Conservation (phyloP, 2,888 invertebrate species). For the Mellilla xanthometata region DNA sequence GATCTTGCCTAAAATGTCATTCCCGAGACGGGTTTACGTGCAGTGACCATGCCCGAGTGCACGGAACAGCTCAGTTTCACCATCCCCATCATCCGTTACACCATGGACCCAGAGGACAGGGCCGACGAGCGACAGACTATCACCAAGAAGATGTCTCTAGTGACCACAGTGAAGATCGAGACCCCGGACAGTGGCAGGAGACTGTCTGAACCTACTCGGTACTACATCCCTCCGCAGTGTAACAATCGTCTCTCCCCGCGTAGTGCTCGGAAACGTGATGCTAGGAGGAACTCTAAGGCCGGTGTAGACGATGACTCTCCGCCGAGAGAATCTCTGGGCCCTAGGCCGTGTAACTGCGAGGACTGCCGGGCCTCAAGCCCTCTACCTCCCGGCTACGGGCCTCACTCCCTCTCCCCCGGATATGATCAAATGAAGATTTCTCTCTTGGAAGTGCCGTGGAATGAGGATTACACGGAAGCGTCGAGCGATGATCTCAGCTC, state of each 20-base stretch:
- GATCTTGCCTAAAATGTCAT: conserved; percentile 29
- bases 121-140: conserved; percentile 59
- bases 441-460: conserved; percentile 88
- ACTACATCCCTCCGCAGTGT: conserved; percentile 75
- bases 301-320: conserved; percentile 54
- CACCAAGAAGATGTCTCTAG: conserved; percentile 70
- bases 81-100: conserved; percentile 74
- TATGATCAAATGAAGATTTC: conserved; percentile 92
- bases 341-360: conserved; percentile 73
- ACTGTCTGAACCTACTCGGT: conserved; percentile 66
- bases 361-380: conserved; percentile 80
- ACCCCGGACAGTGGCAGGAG: conserved; percentile 68
- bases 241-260: conserved; percentile 72
- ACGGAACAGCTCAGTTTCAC: conserved; percentile 71
- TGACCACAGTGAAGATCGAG: conserved; percentile 73
- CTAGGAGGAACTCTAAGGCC: conserved; percentile 59
- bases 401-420: conserved; percentile 80
- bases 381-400: conserved; percentile 70
- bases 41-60: conserved; percentile 76
- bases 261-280: conserved; percentile 68
- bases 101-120: conserved; percentile 73
- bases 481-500: conserved; percentile 95
- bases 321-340: conserved; percentile 56
- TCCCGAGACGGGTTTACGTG: conserved; percentile 35
- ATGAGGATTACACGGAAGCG: conserved; percentile 93